Conservation (phyloP, 2,888 invertebrate species). For the Eretmocerus hayati region DNA sequence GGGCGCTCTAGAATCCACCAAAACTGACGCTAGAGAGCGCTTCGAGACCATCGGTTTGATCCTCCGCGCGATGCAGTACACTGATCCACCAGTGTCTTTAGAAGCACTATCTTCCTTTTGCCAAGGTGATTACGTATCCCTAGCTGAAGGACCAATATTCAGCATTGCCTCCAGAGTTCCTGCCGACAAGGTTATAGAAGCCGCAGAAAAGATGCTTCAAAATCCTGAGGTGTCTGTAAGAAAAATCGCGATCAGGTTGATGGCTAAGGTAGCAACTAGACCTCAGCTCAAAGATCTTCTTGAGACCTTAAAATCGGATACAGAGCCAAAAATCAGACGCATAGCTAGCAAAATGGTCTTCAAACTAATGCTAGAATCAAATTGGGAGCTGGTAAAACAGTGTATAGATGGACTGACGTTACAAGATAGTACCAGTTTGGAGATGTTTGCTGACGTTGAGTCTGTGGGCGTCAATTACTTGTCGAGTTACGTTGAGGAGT, state of each 20-base stretch:
- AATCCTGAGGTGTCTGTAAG: background rate
- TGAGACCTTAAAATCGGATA: too few species aligned
- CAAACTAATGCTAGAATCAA: too few species aligned
- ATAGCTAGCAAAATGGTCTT: too few species aligned
- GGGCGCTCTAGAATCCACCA: background rate
- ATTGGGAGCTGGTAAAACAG: conserved; percentile 3
- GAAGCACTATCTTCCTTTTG: background rate
- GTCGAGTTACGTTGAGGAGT: conserved; percentile 2
- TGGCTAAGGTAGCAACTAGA: background rate
- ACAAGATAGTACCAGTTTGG: background rate
- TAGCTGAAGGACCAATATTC: background rate
- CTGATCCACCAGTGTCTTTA: conserved; percentile 4
- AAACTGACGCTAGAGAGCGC: background rate
- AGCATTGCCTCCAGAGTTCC: background rate
- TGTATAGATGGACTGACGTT: conserved; percentile 1
- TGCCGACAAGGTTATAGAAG: background rate
- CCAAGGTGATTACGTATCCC: background rate
- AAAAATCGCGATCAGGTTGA: background rate
- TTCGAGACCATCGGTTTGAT: background rate
- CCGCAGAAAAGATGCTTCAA: background rate
- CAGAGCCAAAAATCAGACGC: too few species aligned
- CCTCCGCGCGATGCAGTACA: background rate
- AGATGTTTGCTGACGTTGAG: background rate
- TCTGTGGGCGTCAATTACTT: background rate
- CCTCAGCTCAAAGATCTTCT: background rate